Evolutionary conservation across 2,113 vertebrate species (phyloP).

Genomic region (Ochotona curzoniae): DNA sequence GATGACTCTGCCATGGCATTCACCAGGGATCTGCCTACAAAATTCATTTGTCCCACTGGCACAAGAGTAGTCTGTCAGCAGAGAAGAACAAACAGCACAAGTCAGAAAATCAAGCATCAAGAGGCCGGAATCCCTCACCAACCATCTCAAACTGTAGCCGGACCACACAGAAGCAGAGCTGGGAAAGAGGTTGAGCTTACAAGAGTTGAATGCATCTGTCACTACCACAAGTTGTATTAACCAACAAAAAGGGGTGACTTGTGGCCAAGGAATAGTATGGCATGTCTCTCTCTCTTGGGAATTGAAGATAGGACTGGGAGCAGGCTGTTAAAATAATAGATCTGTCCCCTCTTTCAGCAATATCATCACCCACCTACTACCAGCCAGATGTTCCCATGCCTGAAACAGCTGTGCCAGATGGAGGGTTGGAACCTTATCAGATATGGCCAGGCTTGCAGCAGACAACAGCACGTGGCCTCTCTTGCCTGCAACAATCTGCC

Average conservation of each 20-base stretch:
- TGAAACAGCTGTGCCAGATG: neutral
- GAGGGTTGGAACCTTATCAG: neutral
- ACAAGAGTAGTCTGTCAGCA: neutral
- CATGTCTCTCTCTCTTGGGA: neutral
- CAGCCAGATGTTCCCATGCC: neutral
- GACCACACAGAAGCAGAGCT: neutral
- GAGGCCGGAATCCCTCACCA: neutral
- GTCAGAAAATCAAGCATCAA: constrained; percentile 9
- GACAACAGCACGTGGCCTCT: rapidly evolving
- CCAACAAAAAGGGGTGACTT: neutral
- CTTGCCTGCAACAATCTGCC: neutral
- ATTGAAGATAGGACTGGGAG: neutral
- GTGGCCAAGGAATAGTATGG: neutral
- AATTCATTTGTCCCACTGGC: neutral
- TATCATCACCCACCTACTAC: neutral
- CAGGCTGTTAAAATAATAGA: neutral
- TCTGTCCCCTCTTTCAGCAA: neutral
- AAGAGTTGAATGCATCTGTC: neutral
- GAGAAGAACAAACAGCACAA: neutral
- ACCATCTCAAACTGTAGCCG: neutral
- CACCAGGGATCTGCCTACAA: neutral
- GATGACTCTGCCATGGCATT: neutral
- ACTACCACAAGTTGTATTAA: neutral
- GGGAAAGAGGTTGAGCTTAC: neutral
- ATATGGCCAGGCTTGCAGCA: neutral